phyloP scores from a whole-genome alignment of 2,113 vertebrate genomes.

The Apistogramma diplotaenia region DNA sequence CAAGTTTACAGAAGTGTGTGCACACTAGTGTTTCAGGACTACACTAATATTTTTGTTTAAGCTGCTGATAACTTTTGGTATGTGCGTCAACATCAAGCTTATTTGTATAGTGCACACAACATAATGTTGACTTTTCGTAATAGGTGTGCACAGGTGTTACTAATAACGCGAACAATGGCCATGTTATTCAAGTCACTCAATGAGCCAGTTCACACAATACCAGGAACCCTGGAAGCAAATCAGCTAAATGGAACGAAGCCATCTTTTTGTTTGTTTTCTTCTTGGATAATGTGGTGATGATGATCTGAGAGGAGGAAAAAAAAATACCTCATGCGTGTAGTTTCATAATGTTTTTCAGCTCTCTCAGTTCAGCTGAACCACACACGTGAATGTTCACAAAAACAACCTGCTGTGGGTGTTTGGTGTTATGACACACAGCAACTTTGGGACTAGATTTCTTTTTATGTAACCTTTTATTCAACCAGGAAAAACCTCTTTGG shows the following conservation, averaged over 20 bases:
- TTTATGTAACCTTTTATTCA: background rate
- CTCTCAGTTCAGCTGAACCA: background rate
- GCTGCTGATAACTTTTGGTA: background rate
- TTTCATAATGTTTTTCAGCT: background rate
- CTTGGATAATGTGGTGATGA: background rate
- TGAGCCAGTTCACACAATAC: background rate
- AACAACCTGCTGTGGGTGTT: background rate
- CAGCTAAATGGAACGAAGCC: background rate
- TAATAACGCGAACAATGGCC: background rate
- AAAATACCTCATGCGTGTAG: background rate
- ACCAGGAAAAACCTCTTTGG: background rate
- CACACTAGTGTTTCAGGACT: background rate
- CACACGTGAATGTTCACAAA: background rate
- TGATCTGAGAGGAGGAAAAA: background rate
- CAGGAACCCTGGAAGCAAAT: background rate
- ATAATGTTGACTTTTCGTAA: background rate
- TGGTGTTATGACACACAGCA: background rate
- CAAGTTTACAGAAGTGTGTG: background rate
- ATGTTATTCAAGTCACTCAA: background rate
- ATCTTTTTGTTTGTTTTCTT: background rate
- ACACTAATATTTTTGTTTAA: background rate
- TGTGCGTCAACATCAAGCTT: background rate
- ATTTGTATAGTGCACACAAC: background rate
- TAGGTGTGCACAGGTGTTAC: constrained; percentile 2
- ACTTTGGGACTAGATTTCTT: background rate